Conservation (phyloP, 2,797 vertebrate genomes). For the Pangasius sanitwongsei region DNA sequence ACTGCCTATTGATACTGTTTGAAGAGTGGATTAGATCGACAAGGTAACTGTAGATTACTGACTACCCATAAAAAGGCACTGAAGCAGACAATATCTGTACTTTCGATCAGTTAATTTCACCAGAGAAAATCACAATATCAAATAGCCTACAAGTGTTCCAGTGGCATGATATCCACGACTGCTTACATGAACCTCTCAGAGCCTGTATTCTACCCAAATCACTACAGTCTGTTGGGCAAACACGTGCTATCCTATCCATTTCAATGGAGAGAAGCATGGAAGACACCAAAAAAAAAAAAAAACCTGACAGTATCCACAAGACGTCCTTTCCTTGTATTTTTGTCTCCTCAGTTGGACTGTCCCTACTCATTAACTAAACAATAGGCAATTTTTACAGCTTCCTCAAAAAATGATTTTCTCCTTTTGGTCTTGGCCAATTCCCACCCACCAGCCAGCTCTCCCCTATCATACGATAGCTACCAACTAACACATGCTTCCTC, state of each 20-base stretch:
- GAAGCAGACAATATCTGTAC: background rate
- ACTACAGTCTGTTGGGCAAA: conserved; percentile 11
- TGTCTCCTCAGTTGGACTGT: background rate
- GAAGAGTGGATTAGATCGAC: background rate
- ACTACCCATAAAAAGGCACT: conserved; percentile 34
- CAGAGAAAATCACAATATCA: conserved; percentile 27
- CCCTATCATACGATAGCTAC: background rate
- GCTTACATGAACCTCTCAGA: conserved; percentile 3
- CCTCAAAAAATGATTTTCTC: background rate
- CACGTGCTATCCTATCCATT: background rate
- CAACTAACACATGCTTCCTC: background rate
- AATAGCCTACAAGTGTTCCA: background rate
- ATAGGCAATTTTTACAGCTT: background rate
- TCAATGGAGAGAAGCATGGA: background rate
- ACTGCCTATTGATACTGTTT: background rate
- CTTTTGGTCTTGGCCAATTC: background rate
- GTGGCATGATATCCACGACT: background rate
- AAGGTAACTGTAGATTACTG: background rate
- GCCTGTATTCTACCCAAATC: background rate
- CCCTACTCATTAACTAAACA: background rate
- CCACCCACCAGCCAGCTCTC: background rate
- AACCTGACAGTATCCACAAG: background rate
- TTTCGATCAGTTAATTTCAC: conserved; percentile 7
- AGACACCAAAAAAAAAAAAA: background rate
- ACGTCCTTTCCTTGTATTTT: background rate